Conservation (phyloP, 1,140 invertebrate genomes). For the Acromyrmex echinatior region DNA sequence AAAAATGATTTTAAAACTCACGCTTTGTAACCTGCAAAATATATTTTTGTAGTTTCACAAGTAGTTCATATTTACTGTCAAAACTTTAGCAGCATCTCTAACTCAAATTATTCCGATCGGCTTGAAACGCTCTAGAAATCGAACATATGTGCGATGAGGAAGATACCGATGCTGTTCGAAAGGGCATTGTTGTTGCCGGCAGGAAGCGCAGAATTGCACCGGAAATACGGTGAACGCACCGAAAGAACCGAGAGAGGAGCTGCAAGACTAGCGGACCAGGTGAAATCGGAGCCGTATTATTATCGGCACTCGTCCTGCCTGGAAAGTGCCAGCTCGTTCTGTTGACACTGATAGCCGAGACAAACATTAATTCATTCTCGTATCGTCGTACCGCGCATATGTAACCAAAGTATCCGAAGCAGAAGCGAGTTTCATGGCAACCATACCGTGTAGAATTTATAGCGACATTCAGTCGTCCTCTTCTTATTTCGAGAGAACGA, state of each 20-base stretch:
- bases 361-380: conserved; percentile 60
- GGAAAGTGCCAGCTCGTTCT: conserved; percentile 60
- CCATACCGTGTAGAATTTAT: conserved; percentile 18
- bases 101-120: neutral
- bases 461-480: neutral
- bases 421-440: conserved; percentile 41
- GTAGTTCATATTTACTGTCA: neutral
- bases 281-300: conserved; percentile 74
- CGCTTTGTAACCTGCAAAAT: neutral
- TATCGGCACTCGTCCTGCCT: conserved; percentile 60
- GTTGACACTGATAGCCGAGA: conserved; percentile 70
- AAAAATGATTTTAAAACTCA: neutral
- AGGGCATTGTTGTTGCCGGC: conserved; percentile 54
- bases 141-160: conserved; percentile 17
- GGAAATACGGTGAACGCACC: conserved; percentile 73
- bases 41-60: neutral
- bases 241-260: conserved; percentile 38
- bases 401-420: conserved; percentile 16
- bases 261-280: conserved; percentile 59
- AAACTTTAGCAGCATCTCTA: neutral
- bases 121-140: conserved; percentile 42
- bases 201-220: conserved; percentile 70
- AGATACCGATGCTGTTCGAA: conserved; percentile 49
- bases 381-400: conserved; percentile 12
- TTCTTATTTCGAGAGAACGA: neutral